Conservation (phyloP, 2,888 invertebrate genomes). For the Apodemia mormo region DNA sequence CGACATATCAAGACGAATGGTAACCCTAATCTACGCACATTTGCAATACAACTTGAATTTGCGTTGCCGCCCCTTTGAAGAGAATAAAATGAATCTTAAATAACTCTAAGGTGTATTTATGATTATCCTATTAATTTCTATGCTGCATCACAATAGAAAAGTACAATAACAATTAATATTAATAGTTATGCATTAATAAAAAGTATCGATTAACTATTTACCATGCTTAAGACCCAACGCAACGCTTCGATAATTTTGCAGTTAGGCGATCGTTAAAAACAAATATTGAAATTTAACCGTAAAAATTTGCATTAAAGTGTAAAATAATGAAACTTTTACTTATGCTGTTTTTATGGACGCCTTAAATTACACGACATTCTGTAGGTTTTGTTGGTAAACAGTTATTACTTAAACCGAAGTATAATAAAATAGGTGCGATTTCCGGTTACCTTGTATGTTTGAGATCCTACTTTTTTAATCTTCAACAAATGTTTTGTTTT, state of each 20-base stretch:
- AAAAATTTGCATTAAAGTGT: background rate
- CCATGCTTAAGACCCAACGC: background rate
- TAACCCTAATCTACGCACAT: no score
- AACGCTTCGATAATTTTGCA: conserved; percentile 2
- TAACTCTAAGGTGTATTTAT: no score
- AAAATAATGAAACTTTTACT: background rate
- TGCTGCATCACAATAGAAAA: no score
- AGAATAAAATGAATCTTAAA: no score
- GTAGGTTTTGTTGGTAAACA: background rate
- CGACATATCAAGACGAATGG: no score
- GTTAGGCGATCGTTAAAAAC: conserved; percentile 1
- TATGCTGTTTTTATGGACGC: background rate
- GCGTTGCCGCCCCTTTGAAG: no score
- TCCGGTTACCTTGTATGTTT: background rate
- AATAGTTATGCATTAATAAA: background rate
- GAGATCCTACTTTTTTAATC: no score
- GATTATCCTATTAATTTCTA: no score
- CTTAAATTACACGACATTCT: background rate
- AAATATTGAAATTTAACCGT: conserved; percentile 5
- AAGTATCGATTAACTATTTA: background rate
- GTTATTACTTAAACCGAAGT: background rate
- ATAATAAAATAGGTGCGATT: background rate
- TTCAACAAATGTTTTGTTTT: no score
- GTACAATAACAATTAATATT: no score
- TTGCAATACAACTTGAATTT: no score